These are phyloP conservation scores for Orthosia cruda DNA, from an alignment of 2,888 invertebrate species.

Conservation along the genomic window DNA sequence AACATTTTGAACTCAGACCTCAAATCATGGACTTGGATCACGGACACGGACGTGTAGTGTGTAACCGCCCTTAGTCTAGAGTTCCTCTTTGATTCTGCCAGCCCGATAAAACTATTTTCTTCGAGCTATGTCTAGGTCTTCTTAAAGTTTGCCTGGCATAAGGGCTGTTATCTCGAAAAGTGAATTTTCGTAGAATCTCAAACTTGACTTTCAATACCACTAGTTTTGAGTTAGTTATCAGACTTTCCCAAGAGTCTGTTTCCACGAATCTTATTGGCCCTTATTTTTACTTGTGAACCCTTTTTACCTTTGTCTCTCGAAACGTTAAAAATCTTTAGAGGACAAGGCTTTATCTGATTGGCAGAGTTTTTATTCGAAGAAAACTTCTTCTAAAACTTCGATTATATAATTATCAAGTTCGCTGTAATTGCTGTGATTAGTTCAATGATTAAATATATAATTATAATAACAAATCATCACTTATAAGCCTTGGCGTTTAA, in stretches of 20 bases:
- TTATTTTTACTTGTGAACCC: not conserved
- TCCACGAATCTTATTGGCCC: not conserved
- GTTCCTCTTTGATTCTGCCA: not conserved
- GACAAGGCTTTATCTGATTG: not conserved
- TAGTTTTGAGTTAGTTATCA: constrained; percentile 17
- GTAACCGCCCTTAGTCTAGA: no score
- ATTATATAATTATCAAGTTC: no score
- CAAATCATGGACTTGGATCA: no score
- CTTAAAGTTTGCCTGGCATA: constrained; percentile 11
- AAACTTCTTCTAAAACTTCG: no score
- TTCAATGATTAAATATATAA: no score
- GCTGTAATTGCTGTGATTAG: no score
- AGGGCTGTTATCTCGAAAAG: constrained; percentile 36
- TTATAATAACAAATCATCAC: no score
- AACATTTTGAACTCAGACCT: no score
- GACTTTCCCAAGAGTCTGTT: constrained; percentile 10
- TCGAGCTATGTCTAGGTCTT: not conserved
- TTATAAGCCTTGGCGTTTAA: no score
- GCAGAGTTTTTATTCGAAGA: not conserved
- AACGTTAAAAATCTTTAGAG: not conserved
- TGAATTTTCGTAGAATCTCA: constrained; percentile 14
- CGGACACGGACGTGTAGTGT: no score
- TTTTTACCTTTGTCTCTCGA: not conserved
- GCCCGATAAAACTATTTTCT: constrained; percentile 17
- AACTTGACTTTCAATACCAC: constrained; percentile 30